Evolutionary conservation across 1,140 invertebrate genomes (phyloP).

Genomic region (Diachasmimorpha longicaudata): DNA sequence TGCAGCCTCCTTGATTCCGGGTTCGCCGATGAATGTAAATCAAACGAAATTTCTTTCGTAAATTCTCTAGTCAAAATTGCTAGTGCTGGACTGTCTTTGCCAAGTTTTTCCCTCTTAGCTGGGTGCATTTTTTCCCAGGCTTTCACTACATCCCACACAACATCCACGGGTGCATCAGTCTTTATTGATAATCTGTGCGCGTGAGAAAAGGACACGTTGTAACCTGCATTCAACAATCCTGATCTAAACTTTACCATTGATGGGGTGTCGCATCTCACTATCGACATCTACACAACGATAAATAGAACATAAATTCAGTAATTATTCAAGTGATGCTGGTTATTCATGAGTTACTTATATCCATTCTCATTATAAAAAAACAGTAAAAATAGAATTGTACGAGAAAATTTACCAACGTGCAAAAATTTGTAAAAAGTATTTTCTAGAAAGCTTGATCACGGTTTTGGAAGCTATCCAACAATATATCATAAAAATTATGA

Average conservation of each 20-base stretch:
- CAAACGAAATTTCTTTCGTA: constrained; percentile 66
- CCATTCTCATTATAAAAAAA: too few relatives aligned
- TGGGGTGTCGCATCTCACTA: constrained; percentile 48
- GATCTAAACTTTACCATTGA: constrained; percentile 73
- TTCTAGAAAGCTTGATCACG: too few relatives aligned
- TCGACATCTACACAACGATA: constrained; percentile 48
- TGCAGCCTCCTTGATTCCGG: constrained; percentile 78
- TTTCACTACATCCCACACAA: constrained; percentile 94
- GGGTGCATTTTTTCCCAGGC: constrained; percentile 73
- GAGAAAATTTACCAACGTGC: too few relatives aligned
- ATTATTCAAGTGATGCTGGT: too few relatives aligned
- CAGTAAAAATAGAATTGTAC: too few relatives aligned
- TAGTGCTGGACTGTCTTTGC: constrained; percentile 62
- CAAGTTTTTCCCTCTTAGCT: constrained; percentile 58
- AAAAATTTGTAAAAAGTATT: too few relatives aligned
- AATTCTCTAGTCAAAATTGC: constrained; percentile 67
- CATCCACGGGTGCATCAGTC: constrained; percentile 84
- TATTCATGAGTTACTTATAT: too few relatives aligned
- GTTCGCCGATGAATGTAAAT: constrained; percentile 75
- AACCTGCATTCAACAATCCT: constrained; percentile 92
- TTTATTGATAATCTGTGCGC: constrained; percentile 88
- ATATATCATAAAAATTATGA: too few relatives aligned
- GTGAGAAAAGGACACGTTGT: constrained; percentile 91
- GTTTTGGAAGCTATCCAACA: too few relatives aligned
- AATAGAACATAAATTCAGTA: neutral